Evolutionary conservation across 2,113 vertebrate species (phyloP), one percentile per base, ranked within the genome.

Genomic region (Acanthisitta chloris): DNA sequence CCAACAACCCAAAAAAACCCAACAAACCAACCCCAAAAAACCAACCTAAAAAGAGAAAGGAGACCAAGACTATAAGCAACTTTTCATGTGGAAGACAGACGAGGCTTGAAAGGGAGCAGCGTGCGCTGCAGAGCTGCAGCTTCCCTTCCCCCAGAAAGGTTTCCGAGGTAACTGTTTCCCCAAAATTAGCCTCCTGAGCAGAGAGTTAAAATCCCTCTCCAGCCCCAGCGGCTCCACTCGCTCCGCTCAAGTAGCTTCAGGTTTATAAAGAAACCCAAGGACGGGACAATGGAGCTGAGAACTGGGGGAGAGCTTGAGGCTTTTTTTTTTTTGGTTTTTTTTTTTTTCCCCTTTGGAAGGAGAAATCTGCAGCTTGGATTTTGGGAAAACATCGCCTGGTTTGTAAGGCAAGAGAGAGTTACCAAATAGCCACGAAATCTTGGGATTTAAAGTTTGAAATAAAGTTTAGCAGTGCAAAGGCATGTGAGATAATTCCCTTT

Each of bases 91-190:
- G 93, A 86, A 95, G 90, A 48, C 81, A 93, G 88, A 88, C 65
- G 88, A 45, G 46, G 76, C 84, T 72, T 36, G 69, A 42, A 81
- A 91, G 69, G 69, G 67, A 76, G 4, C 81, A 77, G 74, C 90
- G 3, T 72, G 82, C 33, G 38, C 78, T 52, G 88, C 74, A 49
- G 69, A 46, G 62, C 70, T 38, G 66, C 86, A 65, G 71, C 64
- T 38, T 96, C 86, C 86, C 82, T 90, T 40, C 90, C 79, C 86
- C 79, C 73, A 80, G 55, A 67, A 93, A 96, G 82, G 78, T 94
- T 94, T 90, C 92, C 92, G 92, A 81, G 94, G 92, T 90, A 94
- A 94, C 86, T 76, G 73, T 66, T 72, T 83, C 79, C 94, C 94
- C 90, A 48, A 90, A 92, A 95, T 86, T 80, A 66, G 86, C 78